Evolutionary conservation across 2,113 vertebrate genomes (phyloP), one percentile per base, ranked within the genome.

Genomic region (Deroptyus accipitrinus): DNA sequence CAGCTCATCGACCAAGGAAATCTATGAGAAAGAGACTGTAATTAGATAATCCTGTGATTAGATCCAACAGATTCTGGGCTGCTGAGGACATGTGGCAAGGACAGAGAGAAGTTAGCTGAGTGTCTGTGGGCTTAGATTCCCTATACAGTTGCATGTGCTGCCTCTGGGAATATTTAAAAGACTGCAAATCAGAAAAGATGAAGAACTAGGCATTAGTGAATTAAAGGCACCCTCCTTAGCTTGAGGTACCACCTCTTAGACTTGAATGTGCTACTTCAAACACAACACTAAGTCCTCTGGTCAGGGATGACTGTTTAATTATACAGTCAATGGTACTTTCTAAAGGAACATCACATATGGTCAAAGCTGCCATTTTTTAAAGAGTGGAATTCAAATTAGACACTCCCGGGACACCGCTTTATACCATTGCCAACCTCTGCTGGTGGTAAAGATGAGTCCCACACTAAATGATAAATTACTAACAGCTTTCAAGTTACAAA

Each of bases 1-100:
- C 97, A 99, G 97, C 93, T 99, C 99, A 35, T 97, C 98, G 4
- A 99, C 98, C 95, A 99, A 97, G 17, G 99, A 99, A 22, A 96
- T 97, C 99, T 99, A 88, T 72, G 92, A 97, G 68, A 95, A 95
- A 95, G 85, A 83, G 25, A 92, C 66, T 23, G 22, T 62, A 17
- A 48, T 90, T 24, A 90, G 63, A 41, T 6, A 19, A 66, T 61
- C 30, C 72, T 52, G 1, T 41, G 11, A 44, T 63, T 37, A 84
- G 30, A 63, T 52, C 20, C 42, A 42, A 0, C 33, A 27, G 74
- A 44, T 93, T 25, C 46, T 33, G 10, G 49, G 69, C 75, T 66
- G 63, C 90, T 54, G 37, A 86, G 64, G 23, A 54, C 1, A 2
- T 4, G 28, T 42, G 73, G 31, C 73, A 83, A 66, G 31, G 42